These are phyloP conservation scores for Trinorchestia longiramus DNA, from an alignment of 1,140 invertebrate genomes.

Conservation along the genomic window DNA sequence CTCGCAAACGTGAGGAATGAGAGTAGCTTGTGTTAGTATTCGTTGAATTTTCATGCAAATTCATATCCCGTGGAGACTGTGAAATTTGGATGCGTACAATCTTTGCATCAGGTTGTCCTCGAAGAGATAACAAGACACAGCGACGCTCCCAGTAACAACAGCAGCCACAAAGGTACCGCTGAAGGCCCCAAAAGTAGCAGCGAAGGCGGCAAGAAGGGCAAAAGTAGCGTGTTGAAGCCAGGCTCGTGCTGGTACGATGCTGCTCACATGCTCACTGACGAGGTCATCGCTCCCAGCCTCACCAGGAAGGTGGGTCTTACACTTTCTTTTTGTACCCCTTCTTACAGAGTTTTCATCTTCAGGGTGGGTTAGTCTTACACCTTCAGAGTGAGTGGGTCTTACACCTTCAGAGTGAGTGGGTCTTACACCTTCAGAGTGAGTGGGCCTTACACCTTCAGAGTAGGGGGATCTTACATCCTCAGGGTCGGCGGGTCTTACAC, in stretches of 20 bases:
- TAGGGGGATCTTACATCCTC: too few species aligned
- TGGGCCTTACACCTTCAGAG: too few species aligned
- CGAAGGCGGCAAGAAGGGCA: background rate
- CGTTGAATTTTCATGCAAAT: background rate
- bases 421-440: too few species aligned
- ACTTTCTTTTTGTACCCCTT: background rate
- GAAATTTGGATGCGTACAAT: background rate
- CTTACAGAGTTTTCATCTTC: too few species aligned
- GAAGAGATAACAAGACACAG: background rate
- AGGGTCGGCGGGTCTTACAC: too few species aligned
- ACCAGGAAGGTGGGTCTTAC: constrained; percentile 58
- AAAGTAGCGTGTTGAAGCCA: background rate
- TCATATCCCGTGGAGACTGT: background rate
- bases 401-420: too few species aligned
- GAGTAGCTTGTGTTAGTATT: background rate
- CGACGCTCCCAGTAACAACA: constrained; percentile 65
- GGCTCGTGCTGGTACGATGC: constrained; percentile 57
- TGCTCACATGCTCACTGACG: constrained; percentile 58
- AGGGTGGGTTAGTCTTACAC: too few species aligned
- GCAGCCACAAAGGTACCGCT: constrained; percentile 48
- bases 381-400: too few species aligned
- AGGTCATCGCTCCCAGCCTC: constrained; percentile 57
- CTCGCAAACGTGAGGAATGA: too few species aligned
- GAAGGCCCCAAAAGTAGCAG: constrained; percentile 50
- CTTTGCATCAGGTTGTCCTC: background rate